phyloP scores from a whole-genome alignment of 2,888 invertebrate species.

The Lobophora halterata region DNA sequence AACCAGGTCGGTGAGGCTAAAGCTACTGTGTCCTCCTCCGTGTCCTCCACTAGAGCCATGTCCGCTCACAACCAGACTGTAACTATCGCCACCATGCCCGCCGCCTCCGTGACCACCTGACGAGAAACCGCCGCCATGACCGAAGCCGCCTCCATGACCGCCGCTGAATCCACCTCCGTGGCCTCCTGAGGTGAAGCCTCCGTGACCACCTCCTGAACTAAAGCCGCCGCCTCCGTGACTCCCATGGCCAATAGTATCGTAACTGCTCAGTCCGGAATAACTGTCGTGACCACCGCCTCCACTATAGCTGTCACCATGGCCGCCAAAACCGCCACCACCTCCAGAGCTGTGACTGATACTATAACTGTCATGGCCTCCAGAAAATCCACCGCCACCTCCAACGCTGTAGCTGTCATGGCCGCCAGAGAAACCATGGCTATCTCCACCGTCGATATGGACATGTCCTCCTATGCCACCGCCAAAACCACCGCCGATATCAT shows the following conservation, averaged over 20 bases:
- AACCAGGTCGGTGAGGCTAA: conserved; percentile 37
- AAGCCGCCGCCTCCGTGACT: too few species aligned
- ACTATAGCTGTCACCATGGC: conserved; percentile 32
- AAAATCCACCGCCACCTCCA: conserved; percentile 26
- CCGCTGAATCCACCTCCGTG: conserved; percentile 25
- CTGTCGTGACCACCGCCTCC: conserved; percentile 33
- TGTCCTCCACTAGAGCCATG: conserved; percentile 37
- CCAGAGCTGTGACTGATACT: conserved; percentile 6
- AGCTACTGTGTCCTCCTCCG: conserved; percentile 45
- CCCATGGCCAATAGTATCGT: conserved; percentile 32
- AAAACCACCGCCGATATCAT: conserved; percentile 32
- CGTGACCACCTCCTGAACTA: conserved; percentile 30
- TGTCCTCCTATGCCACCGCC: conserved; percentile 43
- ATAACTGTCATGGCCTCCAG: conserved; percentile 33
- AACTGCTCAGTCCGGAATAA: conserved; percentile 33
- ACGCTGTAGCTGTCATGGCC: conserved; percentile 39
- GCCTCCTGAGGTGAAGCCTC: too few species aligned
- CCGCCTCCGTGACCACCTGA: conserved; percentile 34
- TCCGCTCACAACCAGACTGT: conserved; percentile 32
- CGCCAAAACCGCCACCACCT: conserved; percentile 16
- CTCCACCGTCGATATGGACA: conserved; percentile 36
- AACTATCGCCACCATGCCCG: conserved; percentile 41
- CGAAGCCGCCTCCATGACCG: conserved; percentile 25
- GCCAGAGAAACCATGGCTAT: conserved; percentile 37
- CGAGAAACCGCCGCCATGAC: conserved; percentile 32